phyloP scores from a whole-genome alignment of 2,113 vertebrate species.

The Calidris pugnax region DNA sequence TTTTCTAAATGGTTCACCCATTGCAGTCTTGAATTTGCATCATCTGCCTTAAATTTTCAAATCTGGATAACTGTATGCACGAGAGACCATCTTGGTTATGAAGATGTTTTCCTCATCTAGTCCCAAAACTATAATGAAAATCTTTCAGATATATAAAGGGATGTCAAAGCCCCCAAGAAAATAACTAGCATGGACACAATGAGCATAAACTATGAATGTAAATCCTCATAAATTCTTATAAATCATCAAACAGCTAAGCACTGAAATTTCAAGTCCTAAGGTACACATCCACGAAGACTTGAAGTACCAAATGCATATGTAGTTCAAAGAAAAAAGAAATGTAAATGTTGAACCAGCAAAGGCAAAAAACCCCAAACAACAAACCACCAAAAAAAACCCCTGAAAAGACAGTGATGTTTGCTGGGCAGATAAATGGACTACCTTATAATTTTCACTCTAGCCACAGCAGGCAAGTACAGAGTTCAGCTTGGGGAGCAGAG shows the following conservation, averaged over 20 bases:
- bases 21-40: neutral
- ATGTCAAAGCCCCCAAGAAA: neutral
- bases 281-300: neutral
- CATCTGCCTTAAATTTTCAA: neutral
- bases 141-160: neutral
- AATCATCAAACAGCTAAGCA: neutral
- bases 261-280: neutral
- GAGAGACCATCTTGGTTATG: neutral
- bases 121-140: neutral
- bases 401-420: neutral
- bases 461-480: rapidly evolving
- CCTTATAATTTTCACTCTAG: neutral
- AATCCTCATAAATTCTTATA: neutral
- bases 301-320: neutral
- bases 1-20: neutral
- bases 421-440: neutral
- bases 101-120: neutral
- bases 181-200: neutral
- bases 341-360: neutral
- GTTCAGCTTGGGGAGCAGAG: neutral
- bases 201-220: neutral
- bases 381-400: too few species aligned
- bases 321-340: neutral
- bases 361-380: too few species aligned
- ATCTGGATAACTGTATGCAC: neutral